Conservation (phyloP, 2,888 invertebrate species). For the Ecliptopera silaceata region DNA sequence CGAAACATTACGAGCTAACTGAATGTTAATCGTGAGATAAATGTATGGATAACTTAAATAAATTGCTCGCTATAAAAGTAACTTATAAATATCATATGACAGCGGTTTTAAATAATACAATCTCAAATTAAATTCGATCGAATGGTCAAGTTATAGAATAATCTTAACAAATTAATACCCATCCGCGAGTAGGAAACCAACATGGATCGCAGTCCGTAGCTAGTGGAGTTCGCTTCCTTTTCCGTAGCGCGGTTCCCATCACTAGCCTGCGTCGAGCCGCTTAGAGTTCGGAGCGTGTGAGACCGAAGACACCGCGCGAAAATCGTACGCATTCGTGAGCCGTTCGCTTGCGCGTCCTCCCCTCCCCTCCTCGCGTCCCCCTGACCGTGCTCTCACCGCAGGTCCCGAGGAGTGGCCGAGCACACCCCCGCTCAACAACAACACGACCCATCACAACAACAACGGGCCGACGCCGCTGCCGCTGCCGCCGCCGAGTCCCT, state of each 20-base stretch:
- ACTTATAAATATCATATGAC: background rate
- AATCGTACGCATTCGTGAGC: conserved; percentile 56
- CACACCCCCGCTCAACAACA: conserved; percentile 81
- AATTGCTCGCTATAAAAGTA: conserved; percentile 8
- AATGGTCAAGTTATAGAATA: conserved; percentile 39
- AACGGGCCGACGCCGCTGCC: conserved; percentile 76
- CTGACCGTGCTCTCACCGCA: conserved; percentile 78
- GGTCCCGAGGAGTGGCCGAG: conserved; percentile 80
- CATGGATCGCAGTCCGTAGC: conserved; percentile 56
- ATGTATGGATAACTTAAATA: conserved; percentile 34
- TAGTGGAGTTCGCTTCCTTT: conserved; percentile 75
- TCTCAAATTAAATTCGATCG: background rate
- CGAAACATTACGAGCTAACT: conserved; percentile 36
- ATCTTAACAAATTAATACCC: conserved; percentile 10
- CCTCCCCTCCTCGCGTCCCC: conserved; percentile 88
- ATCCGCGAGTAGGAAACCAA: background rate
- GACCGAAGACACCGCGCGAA: conserved; percentile 61
- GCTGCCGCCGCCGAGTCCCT: conserved; percentile 84
- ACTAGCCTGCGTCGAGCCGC: conserved; percentile 52
- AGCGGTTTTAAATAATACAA: too few relatives aligned
- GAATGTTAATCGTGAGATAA: conserved; percentile 36
- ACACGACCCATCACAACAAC: conserved; percentile 81
- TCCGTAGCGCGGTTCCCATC: conserved; percentile 40
- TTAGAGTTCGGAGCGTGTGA: conserved; percentile 58
- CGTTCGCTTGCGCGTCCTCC: conserved; percentile 47